Base-by-base conservation (phyloP, 1,140 invertebrate genomes). In the Gonioctena quinquepunctata region DNA sequence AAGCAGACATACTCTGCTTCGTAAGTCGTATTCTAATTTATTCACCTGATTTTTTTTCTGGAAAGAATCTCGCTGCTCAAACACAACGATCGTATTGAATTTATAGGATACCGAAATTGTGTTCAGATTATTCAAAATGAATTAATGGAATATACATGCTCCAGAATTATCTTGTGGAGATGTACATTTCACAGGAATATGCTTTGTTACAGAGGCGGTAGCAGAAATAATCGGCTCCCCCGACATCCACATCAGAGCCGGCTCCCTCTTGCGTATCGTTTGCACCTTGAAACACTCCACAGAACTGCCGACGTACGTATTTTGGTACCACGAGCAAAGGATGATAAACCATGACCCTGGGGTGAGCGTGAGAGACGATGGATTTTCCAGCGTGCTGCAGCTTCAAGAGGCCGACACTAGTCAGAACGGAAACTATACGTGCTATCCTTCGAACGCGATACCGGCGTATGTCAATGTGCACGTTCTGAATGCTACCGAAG, bases 221-320 rank as follows among this genome's bases (percentile, higher is more conserved):
- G 91, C 92, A 13, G 88, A 91, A 80, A 93, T 94, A 75, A 84
- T 88, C 7, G 92, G 91, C 23, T 89, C 90, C 13, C 90, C 92
- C 3, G 92, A 93, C 82, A 83, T 93, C 52, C 90, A 92, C 77
- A 89, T 93, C 25, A 90, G 92, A 77, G 90, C 90, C 73, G 91
- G 91, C 18, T 92, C 90, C 22, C 88, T 88, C 65, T 83, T 94
- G 65, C 87, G 88, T 48, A 81, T 94, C 66, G 89, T 91, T 75
- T 94, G 92, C 82, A 87, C 88, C 75, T 84, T 93, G 42, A 87
- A 86, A 69, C 87, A 89, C 56, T 89, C 89, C 61, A 93, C 91
- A 6, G 91, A 93, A 78, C 85, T 89, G 52, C 92, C 92, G 1
- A 83, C 88, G 16, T 93, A 89, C 84, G 90, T 93, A 52, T 93